These are phyloP conservation scores for Lophotis ruficrista DNA, from an alignment of 2,113 vertebrate genomes.

Conservation along the genomic window DNA sequence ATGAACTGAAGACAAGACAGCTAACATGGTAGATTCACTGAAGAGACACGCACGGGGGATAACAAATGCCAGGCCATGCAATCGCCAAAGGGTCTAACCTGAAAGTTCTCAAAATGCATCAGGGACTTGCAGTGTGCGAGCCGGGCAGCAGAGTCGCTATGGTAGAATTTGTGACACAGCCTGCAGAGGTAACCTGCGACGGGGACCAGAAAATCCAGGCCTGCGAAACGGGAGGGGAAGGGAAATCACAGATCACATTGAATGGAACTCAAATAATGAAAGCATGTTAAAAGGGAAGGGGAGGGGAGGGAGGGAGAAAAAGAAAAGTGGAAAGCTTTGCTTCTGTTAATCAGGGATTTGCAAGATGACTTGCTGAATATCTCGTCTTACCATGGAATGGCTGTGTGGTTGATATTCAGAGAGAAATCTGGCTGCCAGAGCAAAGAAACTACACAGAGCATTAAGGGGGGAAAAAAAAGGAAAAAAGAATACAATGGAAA, in stretches of 20 bases:
- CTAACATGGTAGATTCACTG: background rate
- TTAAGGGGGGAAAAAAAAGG: background rate
- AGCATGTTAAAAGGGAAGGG: slow-evolving; percentile 55
- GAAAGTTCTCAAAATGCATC: slow-evolving; percentile 93
- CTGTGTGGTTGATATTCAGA: slow-evolving; percentile 59
- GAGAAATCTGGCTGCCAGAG: slow-evolving; percentile 60
- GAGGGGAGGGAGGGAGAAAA: background rate
- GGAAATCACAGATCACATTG: slow-evolving; percentile 74
- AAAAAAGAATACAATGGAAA: slow-evolving; percentile 61
- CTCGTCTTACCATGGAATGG: slow-evolving; percentile 52
- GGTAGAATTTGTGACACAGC: slow-evolving; percentile 94
- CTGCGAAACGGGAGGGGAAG: slow-evolving; percentile 76
- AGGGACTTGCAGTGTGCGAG: slow-evolving; percentile 92
- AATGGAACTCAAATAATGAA: slow-evolving; percentile 67
- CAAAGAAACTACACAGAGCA: slow-evolving; percentile 47
- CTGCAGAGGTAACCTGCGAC: slow-evolving; percentile 92
- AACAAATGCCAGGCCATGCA: slow-evolving; percentile 71
- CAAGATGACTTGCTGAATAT: slow-evolving; percentile 67
- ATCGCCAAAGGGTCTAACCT: slow-evolving; percentile 82
- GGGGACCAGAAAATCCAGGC: slow-evolving; percentile 91
- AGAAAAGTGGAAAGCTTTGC: slow-evolving; percentile 40
- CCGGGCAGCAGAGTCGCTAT: slow-evolving; percentile 85
- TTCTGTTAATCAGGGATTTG: slow-evolving; percentile 50
- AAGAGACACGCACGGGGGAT: slow-evolving; percentile 19
- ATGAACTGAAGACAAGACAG: slow-evolving; percentile 26